Base-by-base conservation (phyloP, 1,140 invertebrate genomes). In the Zophobas atratus region DNA sequence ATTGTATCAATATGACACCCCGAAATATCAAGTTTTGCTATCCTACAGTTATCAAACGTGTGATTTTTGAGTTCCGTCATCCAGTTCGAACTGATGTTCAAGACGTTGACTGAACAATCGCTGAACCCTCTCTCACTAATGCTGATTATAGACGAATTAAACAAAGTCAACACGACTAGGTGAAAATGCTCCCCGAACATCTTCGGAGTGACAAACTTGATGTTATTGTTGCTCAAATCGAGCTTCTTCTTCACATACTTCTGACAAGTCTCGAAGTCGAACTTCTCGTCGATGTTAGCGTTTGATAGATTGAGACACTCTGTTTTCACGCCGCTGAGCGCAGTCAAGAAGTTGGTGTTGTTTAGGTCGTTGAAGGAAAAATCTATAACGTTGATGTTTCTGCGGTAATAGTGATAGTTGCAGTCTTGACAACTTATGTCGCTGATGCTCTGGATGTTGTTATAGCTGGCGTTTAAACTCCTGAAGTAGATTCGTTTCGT, bases 21-120 rank as follows among this genome's bases (percentile, higher is more conserved):
- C 20, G 60, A 67, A n/a, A 67, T 1, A 8, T 67, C 60, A 4
- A 67, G 3, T n/a, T n/a, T 67, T 38, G 38, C 43, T 2, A 67
- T n/a, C n/a, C n/a, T 32, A 36, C 60, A 32, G 39, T 41, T 20
- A 3, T 67, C 35, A 43, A 67, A 67, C n/a, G 60, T 67, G 39
- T 43, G 43, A 67, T 67, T 43, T 67, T 43, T 67, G 4, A 67
- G 35, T 43, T 43, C 60, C 5, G 6, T 43, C 3, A 67, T 67
- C 0, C 38, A 3, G 20, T 67, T 67, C n/a, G 39, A 41, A 36
- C 60, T 67, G 39, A 67, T 51, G n/a, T 51, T 51, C n/a, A 51
- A 51, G 2, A 51, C 20, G n/a, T 51, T 2, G 4, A 51, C 6
- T n/a, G 3, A 4, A 53, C 4, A 53, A 20, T 53, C 20, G 5